A percentile compares a stretch with the other conserved stretches of the same genome.
Conservation (phyloP, 2,888 invertebrate species). For the Drosophila nr. medialis region DNA sequence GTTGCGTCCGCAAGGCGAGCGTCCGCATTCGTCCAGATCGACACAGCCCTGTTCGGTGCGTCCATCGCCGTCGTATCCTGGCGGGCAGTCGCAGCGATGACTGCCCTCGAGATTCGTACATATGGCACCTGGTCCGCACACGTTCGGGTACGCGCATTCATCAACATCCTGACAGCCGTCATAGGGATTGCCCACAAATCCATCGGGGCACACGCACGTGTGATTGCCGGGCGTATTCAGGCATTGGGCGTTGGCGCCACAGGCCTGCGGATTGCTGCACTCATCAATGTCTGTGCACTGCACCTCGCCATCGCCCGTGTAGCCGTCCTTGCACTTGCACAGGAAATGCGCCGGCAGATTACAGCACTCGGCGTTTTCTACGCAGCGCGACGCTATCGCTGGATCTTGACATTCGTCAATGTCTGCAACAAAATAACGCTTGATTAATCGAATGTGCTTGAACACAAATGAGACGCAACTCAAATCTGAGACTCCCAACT, state of each 20-base stretch:
- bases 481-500: conserved; percentile 33
- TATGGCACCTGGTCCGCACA: conserved; percentile 92
- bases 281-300: conserved; percentile 96
- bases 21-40: conserved; percentile 91
- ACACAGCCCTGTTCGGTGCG: conserved; percentile 88
- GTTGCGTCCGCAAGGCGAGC: conserved; percentile 91
- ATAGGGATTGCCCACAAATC: conserved; percentile 93
- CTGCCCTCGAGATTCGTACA: conserved; percentile 93
- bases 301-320: conserved; percentile 95
- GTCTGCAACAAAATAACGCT: conserved; percentile 86
- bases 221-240: conserved; percentile 94
- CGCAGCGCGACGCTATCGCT: conserved; percentile 92
- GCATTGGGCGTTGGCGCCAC: conserved; percentile 93
- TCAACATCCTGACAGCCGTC: conserved; percentile 92
- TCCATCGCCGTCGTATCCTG: conserved; percentile 93
- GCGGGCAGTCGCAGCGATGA: conserved; percentile 93
- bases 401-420: conserved; percentile 98
- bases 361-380: conserved; percentile 96
- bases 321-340: conserved; percentile 96
- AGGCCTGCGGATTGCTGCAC: conserved; percentile 92
- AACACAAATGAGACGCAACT: conserved; percentile 58
- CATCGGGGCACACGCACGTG: conserved; percentile 93
- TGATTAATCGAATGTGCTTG: conserved; percentile 62
- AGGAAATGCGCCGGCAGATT: conserved; percentile 97
- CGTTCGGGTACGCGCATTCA: conserved; percentile 90